phyloP scores from a whole-genome alignment of 2,888 invertebrate species.

The Agriotes lineatus region DNA sequence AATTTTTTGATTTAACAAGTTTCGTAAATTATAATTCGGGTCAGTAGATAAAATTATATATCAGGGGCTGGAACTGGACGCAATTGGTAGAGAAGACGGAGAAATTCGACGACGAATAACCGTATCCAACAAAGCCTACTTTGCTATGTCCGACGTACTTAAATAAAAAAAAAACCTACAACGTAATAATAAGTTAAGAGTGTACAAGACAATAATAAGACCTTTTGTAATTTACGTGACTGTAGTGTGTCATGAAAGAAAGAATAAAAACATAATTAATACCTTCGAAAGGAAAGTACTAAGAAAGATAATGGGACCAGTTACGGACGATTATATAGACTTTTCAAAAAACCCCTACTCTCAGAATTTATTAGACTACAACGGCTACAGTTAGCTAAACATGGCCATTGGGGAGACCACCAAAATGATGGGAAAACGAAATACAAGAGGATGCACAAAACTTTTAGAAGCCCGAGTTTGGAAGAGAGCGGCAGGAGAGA shows the following conservation, averaged over 20 bases:
- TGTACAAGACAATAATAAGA: not conserved
- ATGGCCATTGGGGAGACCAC: conserved; percentile 1
- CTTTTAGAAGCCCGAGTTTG: not conserved
- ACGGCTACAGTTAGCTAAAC: not conserved
- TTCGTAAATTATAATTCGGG: too few relatives aligned
- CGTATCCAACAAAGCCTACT: not conserved
- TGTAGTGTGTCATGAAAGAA: not conserved
- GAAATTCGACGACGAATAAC: not conserved
- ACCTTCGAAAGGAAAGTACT: not conserved
- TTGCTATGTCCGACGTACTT: not conserved
- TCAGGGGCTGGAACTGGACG: not conserved
- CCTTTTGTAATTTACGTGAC: not conserved
- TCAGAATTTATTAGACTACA: conserved; percentile 3
- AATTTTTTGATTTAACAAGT: too few relatives aligned
- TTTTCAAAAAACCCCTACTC: not conserved
- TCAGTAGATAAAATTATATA: not conserved
- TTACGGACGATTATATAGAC: not conserved
- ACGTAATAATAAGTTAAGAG: not conserved
- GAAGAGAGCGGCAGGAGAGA: not conserved
- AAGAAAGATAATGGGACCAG: conserved; percentile 5
- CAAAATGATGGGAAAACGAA: not conserved
- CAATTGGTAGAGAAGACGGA: not conserved
- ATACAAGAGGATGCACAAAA: not conserved
- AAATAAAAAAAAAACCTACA: not conserved
- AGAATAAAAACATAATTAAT: not conserved